Base-by-base conservation (phyloP, 2,113 vertebrate species). In the Chaetodon trifascialis region DNA sequence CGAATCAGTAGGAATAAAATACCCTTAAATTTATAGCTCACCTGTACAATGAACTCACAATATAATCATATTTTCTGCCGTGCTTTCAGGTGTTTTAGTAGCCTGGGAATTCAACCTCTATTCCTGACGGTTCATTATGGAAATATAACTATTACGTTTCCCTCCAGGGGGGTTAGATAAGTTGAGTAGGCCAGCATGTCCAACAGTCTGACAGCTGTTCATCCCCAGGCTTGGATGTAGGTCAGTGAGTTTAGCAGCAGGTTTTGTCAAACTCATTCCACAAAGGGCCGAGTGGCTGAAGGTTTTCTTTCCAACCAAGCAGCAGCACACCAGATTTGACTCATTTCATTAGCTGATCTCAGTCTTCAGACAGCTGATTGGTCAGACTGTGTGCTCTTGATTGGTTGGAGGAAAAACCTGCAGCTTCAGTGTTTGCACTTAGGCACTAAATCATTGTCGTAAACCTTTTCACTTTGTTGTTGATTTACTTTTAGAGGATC, bases 41-140 rank as follows among this genome's bases (percentile, higher is more conserved):
- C 80, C 79, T 90, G 82, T 67, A 44, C 68, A 58, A 21, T 56
- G n/a, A 23, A 25, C 25, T 47, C 1, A 30, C 3, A 30, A 30
- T 30, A 30, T 30, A 30, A 30, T 30, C 30, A 49, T 56, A n/a
- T 36, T 46, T 34, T 60, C 7, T 47, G 21, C 54, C 4, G 25
- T 49, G 54, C 0, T 68, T 76, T 76, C 54, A 54, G 49, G 52
- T 62, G 44, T 19, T 70, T 4, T 11, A 76, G 69, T 44, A 46
- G 36, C 49, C 38, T 15, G 25, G 52, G 56, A 65, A 71, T 87
- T 79, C 9, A n/a, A 76, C 46, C 73, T 83, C 42, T 85, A 16
- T 86, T 85, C 58, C 64, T 73, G 64, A 56, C 46, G 49, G 30
- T 73, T 86, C 54, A 84, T 86, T 69, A 76, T 88, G 58, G 19